These are phyloP conservation scores for Marmota flaviventris DNA, from an alignment of 2,113 vertebrate genomes.

Conservation along the genomic window DNA sequence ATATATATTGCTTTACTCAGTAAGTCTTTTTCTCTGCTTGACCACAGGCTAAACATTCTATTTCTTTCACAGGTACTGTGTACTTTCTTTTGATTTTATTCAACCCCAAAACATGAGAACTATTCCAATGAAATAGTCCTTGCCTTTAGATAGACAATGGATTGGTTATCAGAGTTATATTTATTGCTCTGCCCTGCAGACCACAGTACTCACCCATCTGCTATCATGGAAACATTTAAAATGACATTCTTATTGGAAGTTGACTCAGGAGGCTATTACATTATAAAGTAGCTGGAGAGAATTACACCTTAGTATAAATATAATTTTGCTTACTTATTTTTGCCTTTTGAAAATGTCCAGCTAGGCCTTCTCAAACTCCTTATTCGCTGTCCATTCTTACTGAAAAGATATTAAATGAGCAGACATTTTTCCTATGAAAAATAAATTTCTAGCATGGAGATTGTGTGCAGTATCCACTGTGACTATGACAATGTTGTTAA, in stretches of 20 bases:
- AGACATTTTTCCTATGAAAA: background rate
- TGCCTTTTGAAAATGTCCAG: background rate
- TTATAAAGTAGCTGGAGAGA: background rate
- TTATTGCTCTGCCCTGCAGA: background rate
- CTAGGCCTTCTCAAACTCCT: background rate
- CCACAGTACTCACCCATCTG: background rate
- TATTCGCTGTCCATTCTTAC: background rate
- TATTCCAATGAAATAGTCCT: background rate
- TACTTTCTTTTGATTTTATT: background rate
- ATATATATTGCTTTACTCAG: background rate
- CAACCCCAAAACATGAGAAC: background rate
- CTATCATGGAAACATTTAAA: background rate
- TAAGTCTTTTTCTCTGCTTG: background rate
- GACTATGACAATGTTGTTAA: background rate
- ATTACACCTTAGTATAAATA: background rate
- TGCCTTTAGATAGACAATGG: background rate
- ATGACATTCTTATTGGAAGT: background rate
- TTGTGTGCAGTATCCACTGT: background rate
- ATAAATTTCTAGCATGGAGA: background rate
- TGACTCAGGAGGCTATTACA: background rate
- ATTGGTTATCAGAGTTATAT: background rate
- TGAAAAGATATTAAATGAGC: background rate
- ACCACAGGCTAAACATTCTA: background rate
- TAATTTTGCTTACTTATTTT: constrained; percentile 37
- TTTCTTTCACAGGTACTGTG: background rate